Evolutionary conservation across 1,140 invertebrate genomes (phyloP).

Genomic region (Halesus radiatus): DNA sequence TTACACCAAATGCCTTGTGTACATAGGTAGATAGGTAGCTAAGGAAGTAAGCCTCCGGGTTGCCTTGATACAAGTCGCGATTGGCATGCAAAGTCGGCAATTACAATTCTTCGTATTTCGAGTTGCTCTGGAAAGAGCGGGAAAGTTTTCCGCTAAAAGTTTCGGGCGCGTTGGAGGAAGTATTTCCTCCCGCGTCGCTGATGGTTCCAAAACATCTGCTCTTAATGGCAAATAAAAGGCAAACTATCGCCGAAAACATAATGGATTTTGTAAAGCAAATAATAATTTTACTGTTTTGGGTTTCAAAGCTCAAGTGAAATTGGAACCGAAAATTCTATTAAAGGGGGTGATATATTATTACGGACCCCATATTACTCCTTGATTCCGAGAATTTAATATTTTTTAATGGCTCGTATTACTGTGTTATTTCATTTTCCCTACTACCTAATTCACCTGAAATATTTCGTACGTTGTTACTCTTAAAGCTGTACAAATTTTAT

Average conservation of each 20-base stretch:
- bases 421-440: too few relatives aligned
- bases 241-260: constrained; percentile 23
- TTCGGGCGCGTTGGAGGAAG: constrained; percentile 28
- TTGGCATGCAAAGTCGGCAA: constrained; percentile 21
- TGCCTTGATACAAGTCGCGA: background rate
- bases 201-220: constrained; percentile 51
- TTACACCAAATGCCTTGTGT: too few relatives aligned
- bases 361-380: too few relatives aligned
- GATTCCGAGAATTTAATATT: too few relatives aligned
- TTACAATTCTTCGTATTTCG: constrained; percentile 27
- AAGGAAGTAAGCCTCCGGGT: background rate
- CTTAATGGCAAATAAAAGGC: constrained; percentile 34
- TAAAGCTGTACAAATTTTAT: too few relatives aligned
- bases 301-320: too few relatives aligned
- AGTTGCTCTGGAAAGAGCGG: background rate
- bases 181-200: constrained; percentile 48
- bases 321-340: too few relatives aligned
- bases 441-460: too few relatives aligned
- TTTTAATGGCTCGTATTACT: too few relatives aligned
- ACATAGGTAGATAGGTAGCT: background rate
- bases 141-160: constrained; percentile 19
- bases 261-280: background rate
- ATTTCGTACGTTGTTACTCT: too few relatives aligned
- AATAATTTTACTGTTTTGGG: too few relatives aligned
- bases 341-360: too few relatives aligned